Percentiles rank a stretch among this genome's conserved stretches.
phyloP scores from a whole-genome alignment of 1,140 invertebrate species.

The Nautilus pompilius region DNA sequence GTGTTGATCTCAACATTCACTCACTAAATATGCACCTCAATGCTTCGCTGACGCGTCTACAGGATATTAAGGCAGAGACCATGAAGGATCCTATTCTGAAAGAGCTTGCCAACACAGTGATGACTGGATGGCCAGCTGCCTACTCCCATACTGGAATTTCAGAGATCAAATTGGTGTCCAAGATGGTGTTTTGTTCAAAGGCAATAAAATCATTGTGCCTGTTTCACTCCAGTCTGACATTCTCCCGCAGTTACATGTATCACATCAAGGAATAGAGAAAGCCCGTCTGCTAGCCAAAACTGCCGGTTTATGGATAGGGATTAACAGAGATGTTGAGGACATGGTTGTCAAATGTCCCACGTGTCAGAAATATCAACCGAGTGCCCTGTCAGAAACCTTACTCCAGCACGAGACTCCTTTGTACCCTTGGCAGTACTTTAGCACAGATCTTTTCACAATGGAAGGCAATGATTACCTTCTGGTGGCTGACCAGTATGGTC shows the following conservation, averaged over 20 bases:
- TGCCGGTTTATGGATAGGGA: no score
- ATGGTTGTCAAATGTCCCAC: slow-evolving; percentile 15
- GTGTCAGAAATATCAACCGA: slow-evolving; percentile 17
- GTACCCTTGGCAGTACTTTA: slow-evolving; percentile 16
- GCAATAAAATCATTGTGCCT: slow-evolving; percentile 5
- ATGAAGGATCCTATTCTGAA: slow-evolving; percentile 1
- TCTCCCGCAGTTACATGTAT: slow-evolving; percentile 15
- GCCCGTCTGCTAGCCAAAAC: slow-evolving; percentile 11
- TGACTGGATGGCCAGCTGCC: not conserved
- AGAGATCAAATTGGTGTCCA: slow-evolving; percentile 2
- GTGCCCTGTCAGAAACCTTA: slow-evolving; percentile 17
- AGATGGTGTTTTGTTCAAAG: slow-evolving; percentile 1
- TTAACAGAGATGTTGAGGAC: slow-evolving; percentile 23
- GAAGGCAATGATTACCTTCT: slow-evolving; percentile 13
- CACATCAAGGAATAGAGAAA: slow-evolving; percentile 24
- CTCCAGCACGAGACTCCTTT: slow-evolving; percentile 10
- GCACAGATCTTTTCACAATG: slow-evolving; percentile 14
- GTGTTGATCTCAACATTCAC: not conserved
- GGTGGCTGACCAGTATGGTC: slow-evolving; percentile 18
- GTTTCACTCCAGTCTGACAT: slow-evolving; percentile 14
- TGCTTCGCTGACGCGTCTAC: not conserved
- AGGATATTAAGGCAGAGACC: slow-evolving; percentile 1
- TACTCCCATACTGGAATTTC: slow-evolving; percentile 1
- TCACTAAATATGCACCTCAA: slow-evolving; percentile 3
- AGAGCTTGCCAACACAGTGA: not conserved